Base-by-base conservation (phyloP, 2,888 invertebrate genomes). In the Diarsia mendica region DNA sequence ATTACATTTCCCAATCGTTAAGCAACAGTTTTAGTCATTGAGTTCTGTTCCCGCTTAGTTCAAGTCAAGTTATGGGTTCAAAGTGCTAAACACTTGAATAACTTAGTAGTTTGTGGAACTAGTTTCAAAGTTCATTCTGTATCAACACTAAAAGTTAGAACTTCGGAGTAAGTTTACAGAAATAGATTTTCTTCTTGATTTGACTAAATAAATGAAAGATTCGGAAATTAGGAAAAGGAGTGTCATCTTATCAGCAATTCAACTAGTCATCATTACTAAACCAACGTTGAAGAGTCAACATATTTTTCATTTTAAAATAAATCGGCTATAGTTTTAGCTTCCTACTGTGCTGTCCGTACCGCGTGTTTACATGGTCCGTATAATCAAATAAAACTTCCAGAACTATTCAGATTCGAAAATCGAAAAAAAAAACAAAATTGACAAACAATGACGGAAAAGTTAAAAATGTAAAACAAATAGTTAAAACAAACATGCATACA, bases 31-130 rank as follows among this genome's bases (percentile, higher is more conserved):
- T 49, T 46, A 63, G 11, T 33, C 20, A 49, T 55, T 33, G 15
- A 13, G 33, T 39, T 39, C 20, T 39, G 51, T 20, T 15, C 48
- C 46, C 8, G n/a, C 58, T 72, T n/a, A 72, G 64, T 60, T 60
- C 28, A 49, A 49, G 76, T 49, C 39, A 77, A 72, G 73, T 80
- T 72, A 72, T 23, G 46, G 72, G 77, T 80, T 80, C 74, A 48
- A 51, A 80, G 33, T 80, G 46, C 10, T 79, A 49, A 79, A 71
- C 73, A 80, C 51, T 61, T 75, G 75, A 67, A 80, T 71, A 82
- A 65, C 44, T 71, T 49, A 68, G 60, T 28, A 72, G 72, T 66
- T 77, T 49, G 72, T 68, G 33, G 51, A 83, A 60, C 55, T 65
- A 58, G 64, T 72, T 68, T 73, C 49, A 65, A 80, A 80, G 73